phyloP scores from a whole-genome alignment of 2,797 vertebrate genomes.

The Darevskia mixta region DNA sequence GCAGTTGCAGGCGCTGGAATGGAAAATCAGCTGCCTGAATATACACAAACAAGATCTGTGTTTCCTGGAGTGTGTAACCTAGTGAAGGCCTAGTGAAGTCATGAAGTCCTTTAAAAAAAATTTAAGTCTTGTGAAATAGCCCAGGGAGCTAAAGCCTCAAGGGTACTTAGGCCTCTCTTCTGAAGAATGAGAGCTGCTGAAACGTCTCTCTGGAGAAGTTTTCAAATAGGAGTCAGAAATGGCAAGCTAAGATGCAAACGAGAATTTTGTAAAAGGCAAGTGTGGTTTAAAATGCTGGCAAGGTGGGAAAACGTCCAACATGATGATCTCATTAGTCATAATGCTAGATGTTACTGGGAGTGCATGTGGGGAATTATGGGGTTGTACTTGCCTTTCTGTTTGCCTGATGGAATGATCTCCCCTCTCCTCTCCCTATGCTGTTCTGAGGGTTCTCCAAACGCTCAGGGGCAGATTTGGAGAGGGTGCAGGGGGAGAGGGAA shows the following conservation, averaged over 20 bases:
- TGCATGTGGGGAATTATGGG: neutral
- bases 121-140: neutral
- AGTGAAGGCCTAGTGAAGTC: neutral
- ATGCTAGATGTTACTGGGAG: neutral
- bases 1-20: accelerated
- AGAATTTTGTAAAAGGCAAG: neutral
- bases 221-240: neutral
- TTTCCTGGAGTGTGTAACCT: neutral
- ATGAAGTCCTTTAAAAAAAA: neutral
- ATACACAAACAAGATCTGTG: neutral
- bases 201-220: neutral
- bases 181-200: neutral
- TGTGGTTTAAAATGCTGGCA: neutral
- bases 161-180: neutral
- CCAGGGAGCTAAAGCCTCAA: neutral
- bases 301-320: neutral
- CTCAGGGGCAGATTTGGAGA: too few species aligned
- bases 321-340: neutral
- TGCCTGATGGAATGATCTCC: too few species aligned
- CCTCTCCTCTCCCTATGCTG: too few species aligned
- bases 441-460: too few species aligned
- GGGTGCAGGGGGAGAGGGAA: too few species aligned
- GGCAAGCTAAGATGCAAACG: neutral
- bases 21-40: conserved; percentile 15
- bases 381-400: too few species aligned